A percentile compares a stretch with the other conserved stretches of the same genome.
Conservation (phyloP, 1,140 invertebrate genomes). For the Elymnias hypermnestra region DNA sequence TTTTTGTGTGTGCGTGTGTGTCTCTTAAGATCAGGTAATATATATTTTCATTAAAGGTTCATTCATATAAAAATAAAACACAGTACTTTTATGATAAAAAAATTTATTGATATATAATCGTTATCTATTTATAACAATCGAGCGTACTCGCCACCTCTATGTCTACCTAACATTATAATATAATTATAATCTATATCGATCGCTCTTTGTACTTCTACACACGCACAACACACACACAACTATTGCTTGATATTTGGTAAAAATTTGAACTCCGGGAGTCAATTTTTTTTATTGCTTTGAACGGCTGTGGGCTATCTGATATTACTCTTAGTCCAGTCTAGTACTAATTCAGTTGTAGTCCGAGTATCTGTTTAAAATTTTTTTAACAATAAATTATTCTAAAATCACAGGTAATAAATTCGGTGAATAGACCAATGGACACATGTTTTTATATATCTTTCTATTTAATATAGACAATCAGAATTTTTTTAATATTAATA, state of each 20-base stretch:
- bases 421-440: conserved; percentile 17
- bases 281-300: neutral
- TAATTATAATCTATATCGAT: conserved; percentile 15
- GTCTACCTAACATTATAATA: conserved; percentile 9
- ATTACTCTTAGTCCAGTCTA: neutral
- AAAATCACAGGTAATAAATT: conserved; percentile 19
- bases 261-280: conserved; percentile 26
- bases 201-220: conserved; percentile 55
- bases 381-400: conserved; percentile 9
- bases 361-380: neutral
- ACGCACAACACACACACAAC: conserved; percentile 31
- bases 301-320: neutral
- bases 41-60: too few species aligned
- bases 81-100: conserved; percentile 58
- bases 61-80: conserved; percentile 37
- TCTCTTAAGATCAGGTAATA: too few species aligned
- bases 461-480: too few species aligned
- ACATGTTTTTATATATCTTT: neutral
- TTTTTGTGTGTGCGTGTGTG: too few species aligned
- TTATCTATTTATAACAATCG: conserved; percentile 67
- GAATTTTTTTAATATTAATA: too few species aligned
- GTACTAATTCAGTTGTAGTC: neutral
- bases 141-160: conserved; percentile 26
- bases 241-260: conserved; percentile 44
- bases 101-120: conserved; percentile 72